A percentile compares a stretch with the other conserved stretches of the same genome.
These are phyloP conservation scores for Bolinopsis microptera DNA, from an alignment of 37 sponge, comb jelly and placozoan genomes.

Conservation along the genomic window DNA sequence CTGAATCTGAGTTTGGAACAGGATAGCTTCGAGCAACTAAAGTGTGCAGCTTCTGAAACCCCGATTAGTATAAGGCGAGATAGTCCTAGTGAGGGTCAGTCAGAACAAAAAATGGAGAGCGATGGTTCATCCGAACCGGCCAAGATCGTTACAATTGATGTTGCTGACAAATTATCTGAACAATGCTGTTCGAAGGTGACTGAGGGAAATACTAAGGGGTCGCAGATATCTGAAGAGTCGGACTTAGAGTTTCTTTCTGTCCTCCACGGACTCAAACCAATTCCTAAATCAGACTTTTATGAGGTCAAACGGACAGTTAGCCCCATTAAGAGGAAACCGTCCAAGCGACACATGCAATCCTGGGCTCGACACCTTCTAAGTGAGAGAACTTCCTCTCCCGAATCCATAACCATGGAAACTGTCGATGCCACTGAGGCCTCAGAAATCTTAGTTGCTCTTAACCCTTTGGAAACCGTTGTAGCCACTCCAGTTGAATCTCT, in stretches of 20 bases:
- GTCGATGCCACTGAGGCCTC: background rate
- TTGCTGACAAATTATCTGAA: background rate
- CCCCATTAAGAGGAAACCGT: background rate
- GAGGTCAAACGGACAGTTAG: background rate
- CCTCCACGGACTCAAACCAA: background rate
- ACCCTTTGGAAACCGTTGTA: background rate
- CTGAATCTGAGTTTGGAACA: slow-evolving; percentile 10
- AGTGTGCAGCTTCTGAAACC: background rate
- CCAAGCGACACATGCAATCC: background rate
- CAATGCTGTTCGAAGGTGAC: background rate
- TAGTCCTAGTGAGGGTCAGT: background rate
- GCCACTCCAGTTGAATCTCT: background rate
- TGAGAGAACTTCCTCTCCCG: background rate
- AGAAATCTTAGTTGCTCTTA: background rate
- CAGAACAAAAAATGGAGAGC: background rate
- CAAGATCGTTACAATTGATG: background rate
- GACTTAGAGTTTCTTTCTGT: background rate
- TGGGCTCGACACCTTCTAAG: slow-evolving; percentile 26
- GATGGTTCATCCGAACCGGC: background rate
- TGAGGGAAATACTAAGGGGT: background rate
- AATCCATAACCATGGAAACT: background rate
- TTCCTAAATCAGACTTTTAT: background rate
- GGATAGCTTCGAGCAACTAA: background rate
- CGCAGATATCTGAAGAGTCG: background rate
- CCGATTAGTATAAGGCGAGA: background rate